Base-by-base conservation (phyloP, 2,113 vertebrate species). In the Megaleporinus macrocephalus region DNA sequence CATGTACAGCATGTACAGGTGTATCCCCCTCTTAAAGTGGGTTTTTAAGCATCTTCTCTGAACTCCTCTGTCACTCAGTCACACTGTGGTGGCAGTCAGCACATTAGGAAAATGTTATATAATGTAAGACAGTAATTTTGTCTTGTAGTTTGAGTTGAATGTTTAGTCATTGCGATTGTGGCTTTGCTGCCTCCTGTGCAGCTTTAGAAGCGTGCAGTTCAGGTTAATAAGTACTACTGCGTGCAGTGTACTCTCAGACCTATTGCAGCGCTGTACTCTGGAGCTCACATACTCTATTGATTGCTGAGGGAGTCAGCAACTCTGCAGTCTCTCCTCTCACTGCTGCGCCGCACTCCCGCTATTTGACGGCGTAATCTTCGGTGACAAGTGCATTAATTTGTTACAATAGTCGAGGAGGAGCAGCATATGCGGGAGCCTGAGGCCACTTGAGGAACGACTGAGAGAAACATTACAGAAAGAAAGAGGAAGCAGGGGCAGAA, bases 311-410 rank as follows among this genome's bases (percentile, higher is more conserved):
- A 84, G 79, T 66, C 57, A 29, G 75, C 65, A 74, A 82, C 57
- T 81, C 80, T 76, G 80, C 76, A 76, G 65, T 85, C 71, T 82
- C 30, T 75, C 61, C 65, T 79, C 30, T 53, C 59, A 62, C 59
- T 59, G 49, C 55, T 76, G 77, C 63, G 49, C 71, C 89, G 74
- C 71, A 86, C 86, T 78, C 85, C 85, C 16, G 83, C 88, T 89
- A 55, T 85, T 89, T 87, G 90, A 87, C 86, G 55, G 68, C 80
- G 79, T 92, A 92, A 93, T 93, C 92, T 89, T 88, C 87, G 87
- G 81, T 91, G 93, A 94, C 94, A 95, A 92, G 89, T 91, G 91
- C 92, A 92, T 92, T 94, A 93, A 94, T 94, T 91, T 92, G 91
- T 90, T 91, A 93, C 91, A 94, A 93, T 90, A 89, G 90, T 86